Base-by-base conservation (phyloP, 1,140 invertebrate species). In the Zaprionus lachaisei region DNA sequence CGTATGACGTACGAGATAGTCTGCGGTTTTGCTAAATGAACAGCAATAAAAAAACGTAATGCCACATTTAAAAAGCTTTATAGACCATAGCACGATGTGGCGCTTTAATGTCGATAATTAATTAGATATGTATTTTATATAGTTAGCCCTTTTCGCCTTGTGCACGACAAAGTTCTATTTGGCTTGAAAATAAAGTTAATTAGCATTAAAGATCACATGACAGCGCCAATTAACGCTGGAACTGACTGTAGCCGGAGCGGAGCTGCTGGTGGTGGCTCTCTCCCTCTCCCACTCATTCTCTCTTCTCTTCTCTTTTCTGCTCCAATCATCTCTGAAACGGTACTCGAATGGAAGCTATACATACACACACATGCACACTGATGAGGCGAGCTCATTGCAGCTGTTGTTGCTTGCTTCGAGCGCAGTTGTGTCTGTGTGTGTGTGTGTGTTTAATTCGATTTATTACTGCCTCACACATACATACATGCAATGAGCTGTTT, bases 201-300 rank as follows among this genome's bases (percentile, higher is more conserved):
- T 83, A 87, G 54, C 69, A 69, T 76, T 41, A 70, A 80, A 65
- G 71, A 54, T 90, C 84, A 89, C 85, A 89, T 89, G 84, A 90
- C 79, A 49, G 49, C 37, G 68, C 47, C 64, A 76, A 71, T 81
- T 69, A 79, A 44, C 34, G 66, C 37, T 44, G 64, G 20, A 72
- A 68, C 63, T 58, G 26, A 76, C 72, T 79, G 72, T 81, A 69
- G 58, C 41, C 54, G 41, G 49, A 54, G 12, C 70, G n/a, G n/a
- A 47, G 41, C 41, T 47, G 38, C 15, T 41, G 6, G 38, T 60
- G 47, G 44, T 57, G 51, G 31, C 66, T 65, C 55, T 67, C 76
- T 51, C 17, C 17, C 24, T 63, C 4, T 55, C 51, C 58, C n/a
- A 7, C 15, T 44, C 24, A 5, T 17, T 31, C 38, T 24, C 26